Evolutionary conservation across 2,797 vertebrate species (phyloP).

Genomic region (Eleutherodactylus coqui): DNA sequence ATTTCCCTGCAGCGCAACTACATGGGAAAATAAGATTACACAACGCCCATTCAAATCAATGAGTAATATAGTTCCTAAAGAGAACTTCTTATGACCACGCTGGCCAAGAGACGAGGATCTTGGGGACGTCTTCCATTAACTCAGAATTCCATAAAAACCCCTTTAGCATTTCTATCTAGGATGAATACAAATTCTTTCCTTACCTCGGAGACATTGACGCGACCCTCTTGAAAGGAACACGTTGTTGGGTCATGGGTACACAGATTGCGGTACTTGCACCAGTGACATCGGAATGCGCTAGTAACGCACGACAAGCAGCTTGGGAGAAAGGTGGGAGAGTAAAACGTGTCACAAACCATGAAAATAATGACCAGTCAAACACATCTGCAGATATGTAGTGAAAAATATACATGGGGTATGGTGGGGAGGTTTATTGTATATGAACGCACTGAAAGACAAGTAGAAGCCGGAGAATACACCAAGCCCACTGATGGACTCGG

Average conservation of each 20-base stretch:
- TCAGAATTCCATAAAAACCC: no score
- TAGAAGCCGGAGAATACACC: slow-evolving; percentile 1
- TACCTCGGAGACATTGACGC: slow-evolving; percentile 96
- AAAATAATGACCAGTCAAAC: background rate
- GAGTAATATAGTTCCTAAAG: no score
- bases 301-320: slow-evolving; percentile 98
- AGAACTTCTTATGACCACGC: no score
- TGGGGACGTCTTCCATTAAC: no score
- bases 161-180: background rate
- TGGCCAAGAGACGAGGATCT: no score
- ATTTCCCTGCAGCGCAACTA: no score
- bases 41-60: no score
- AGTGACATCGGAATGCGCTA: slow-evolving; percentile 96
- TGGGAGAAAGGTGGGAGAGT: slow-evolving; percentile 52
- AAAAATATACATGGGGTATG: background rate
- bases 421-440: slow-evolving; percentile 4
- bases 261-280: slow-evolving; percentile 98
- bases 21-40: no score
- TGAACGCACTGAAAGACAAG: background rate
- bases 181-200: background rate
- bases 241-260: slow-evolving; percentile 97
- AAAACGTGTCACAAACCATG: background rate
- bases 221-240: slow-evolving; percentile 97
- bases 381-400: background rate
- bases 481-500: slow-evolving; percentile 36